Base-by-base conservation (phyloP, 2,888 invertebrate species). In the Drosophila mettleri region DNA sequence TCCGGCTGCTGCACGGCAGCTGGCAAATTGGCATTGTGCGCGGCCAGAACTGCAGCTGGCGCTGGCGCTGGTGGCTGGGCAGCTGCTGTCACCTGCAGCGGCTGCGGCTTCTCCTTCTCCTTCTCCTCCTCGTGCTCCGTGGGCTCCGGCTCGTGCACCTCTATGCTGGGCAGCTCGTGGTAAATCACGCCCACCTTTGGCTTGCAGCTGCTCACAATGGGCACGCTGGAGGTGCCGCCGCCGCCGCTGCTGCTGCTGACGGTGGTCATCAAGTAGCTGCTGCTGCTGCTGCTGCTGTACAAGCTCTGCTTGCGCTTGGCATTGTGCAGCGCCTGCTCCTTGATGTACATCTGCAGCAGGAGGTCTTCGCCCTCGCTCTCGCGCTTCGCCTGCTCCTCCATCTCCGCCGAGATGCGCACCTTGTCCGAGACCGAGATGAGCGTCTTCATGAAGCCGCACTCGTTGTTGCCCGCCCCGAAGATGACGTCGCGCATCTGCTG, bases 231-330 rank as follows among this genome's bases (percentile, higher is more conserved):
- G 48, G 65, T 43, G 0, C 59, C 64, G 33, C 72, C 65, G 7
- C 45, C 38, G 33, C 38, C 90, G 8, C 39, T 38, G 33, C 39
- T 55, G 49, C 36, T 52, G n/a, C 27, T 41, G n/a, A 20, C 68
- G 31, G 39, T 61, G 33, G 45, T 52, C 8, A 64, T 41, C 20
- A 61, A 24, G 20, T 81, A 81, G 20, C 55, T 86, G 55, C 74
- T 89, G 63, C 80, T 90, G 20, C 57, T n/a, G n/a, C n/a, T 84
- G 55, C 79, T 89, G 62, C 80, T 90, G 62, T 91, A 89, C 89
- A 95, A 95, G 74, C 94, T 94, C 89, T 95, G 95, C 90, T 96
- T 96, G 65, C 95, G 95, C 91, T 94, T 95, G 38, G 95, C 94
- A 88, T 95, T 95, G 88, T 95, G 93, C 51, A 96, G 92, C 16